These are phyloP conservation scores for Lasioglossum morio DNA, from an alignment of 2,888 invertebrate species.

Conservation along the genomic window DNA sequence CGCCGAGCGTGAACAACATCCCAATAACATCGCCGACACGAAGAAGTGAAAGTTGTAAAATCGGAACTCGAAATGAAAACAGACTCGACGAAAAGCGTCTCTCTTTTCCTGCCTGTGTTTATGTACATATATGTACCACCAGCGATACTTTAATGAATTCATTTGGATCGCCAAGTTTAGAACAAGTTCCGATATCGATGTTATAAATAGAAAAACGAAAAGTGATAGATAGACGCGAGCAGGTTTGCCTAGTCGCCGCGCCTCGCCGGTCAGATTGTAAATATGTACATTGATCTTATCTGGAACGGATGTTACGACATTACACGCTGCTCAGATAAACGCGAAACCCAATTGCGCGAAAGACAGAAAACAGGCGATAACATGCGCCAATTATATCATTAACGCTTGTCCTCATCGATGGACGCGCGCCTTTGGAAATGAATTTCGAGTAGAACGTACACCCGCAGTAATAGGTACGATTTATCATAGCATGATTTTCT, in stretches of 20 bases:
- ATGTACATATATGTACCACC: too few relatives aligned
- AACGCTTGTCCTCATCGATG: constrained; percentile 2
- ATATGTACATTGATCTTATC: constrained; percentile 12
- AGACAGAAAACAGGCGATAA: constrained; percentile 33
- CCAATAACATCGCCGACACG: too few relatives aligned
- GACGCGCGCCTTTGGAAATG: background rate
- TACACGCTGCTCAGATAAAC: constrained; percentile 4
- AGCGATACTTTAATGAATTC: background rate
- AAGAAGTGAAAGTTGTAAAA: too few relatives aligned
- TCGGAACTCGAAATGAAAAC: too few relatives aligned
- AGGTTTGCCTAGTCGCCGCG: background rate
- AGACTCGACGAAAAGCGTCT: background rate
- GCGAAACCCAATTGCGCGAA: constrained; percentile 24
- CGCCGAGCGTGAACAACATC: too few relatives aligned
- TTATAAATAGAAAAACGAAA: background rate
- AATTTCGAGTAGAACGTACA: background rate
- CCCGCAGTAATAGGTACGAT: too few relatives aligned
- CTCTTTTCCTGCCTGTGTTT: background rate
- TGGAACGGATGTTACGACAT: constrained; percentile 47
- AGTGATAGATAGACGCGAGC: background rate
- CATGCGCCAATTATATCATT: constrained; percentile 33
- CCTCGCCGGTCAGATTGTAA: background rate
- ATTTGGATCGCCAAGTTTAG: background rate
- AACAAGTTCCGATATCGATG: background rate
- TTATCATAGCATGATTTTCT: too few relatives aligned